Percentiles rank a stretch among this genome's conserved stretches.
phyloP scores from a whole-genome alignment of 2,797 vertebrate species.

The Selene dorsalis region DNA sequence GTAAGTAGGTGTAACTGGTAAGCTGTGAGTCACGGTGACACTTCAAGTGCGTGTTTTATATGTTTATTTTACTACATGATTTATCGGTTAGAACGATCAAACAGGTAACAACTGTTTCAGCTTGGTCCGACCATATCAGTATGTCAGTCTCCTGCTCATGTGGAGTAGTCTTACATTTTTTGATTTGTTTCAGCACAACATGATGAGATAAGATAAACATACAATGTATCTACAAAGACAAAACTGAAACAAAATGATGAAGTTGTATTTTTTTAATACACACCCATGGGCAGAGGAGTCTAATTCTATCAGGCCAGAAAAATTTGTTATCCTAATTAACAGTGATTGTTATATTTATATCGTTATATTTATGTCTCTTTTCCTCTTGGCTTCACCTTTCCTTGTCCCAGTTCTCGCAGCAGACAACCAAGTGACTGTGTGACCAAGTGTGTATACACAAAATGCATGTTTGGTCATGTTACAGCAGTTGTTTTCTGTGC shows the following conservation, averaged over 20 bases:
- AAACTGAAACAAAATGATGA: not conserved
- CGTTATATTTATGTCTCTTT: too few relatives aligned
- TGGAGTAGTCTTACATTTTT: not conserved
- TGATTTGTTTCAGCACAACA: not conserved
- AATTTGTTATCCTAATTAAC: not conserved
- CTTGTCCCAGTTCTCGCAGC: slow-evolving; percentile 1
- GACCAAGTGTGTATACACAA: slow-evolving; percentile 34
- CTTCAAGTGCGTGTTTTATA: not conserved
- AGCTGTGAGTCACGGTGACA: not conserved
- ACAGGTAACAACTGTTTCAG: not conserved
- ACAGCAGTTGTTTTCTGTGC: slow-evolving; percentile 32
- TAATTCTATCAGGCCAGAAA: not conserved
- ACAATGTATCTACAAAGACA: not conserved
- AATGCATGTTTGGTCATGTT: slow-evolving; percentile 25
- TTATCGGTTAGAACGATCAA: not conserved
- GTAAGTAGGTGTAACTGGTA: not conserved
- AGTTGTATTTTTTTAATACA: too few relatives aligned
- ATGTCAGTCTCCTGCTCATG: not conserved
- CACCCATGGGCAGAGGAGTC: not conserved
- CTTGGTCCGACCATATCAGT: not conserved
- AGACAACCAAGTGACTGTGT: slow-evolving; percentile 22
- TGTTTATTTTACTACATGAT: not conserved
- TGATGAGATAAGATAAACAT: not conserved
- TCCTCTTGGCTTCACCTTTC: not conserved
- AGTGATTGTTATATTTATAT: too few relatives aligned